Base-by-base conservation (phyloP, 1,140 invertebrate genomes). In the Brachionus rubens region DNA sequence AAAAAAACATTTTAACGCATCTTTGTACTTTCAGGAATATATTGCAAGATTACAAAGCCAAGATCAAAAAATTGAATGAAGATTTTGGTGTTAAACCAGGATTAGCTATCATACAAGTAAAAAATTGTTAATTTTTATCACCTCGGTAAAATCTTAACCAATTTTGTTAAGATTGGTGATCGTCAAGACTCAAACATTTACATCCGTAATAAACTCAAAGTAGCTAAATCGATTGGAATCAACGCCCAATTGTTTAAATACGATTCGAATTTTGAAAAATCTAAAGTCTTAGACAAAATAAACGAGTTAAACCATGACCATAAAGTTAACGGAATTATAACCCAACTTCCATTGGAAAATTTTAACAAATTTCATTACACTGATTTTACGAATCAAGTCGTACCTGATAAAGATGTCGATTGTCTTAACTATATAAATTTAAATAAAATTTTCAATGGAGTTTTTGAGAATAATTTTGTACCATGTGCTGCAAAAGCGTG, bases 171-270 rank as follows among this genome's bases (percentile, higher is more conserved):
- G 86, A 95, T 99, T 46, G 96, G 96, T 1, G 90, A 89, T 2
- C 87, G 95, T 7, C 92, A 96, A 82, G 96, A 99, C 85, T 98
- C 96, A n/a, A 98, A 98, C 87, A 94, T 99, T 6, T 99, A 99
- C 83, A 99, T 99, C 82, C 86, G 91, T 46, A 94, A 93, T 90
- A 99, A 99, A 86, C 88, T 96, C 21, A 95, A 93, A 84, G 91
- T 92, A 6, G 94, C 95, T 0, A 87, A 85, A 40, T 91, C 94
- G 80, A 92, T 98, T 78, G 96, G 96, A 72, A 93, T 98, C 40
- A 82, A 87, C 16, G 91, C 91, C 0, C 86, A 89, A 72, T 92
- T 95, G 81, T 83, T 96, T 0, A 88, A 91, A 79, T 85, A 98
- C 12, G 43, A 65, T 50, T 24, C 19, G 36, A 16, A 26, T 24